Evolutionary conservation across 2,888 invertebrate genomes (phyloP).

Genomic region (Polydrusus tereticollis): DNA sequence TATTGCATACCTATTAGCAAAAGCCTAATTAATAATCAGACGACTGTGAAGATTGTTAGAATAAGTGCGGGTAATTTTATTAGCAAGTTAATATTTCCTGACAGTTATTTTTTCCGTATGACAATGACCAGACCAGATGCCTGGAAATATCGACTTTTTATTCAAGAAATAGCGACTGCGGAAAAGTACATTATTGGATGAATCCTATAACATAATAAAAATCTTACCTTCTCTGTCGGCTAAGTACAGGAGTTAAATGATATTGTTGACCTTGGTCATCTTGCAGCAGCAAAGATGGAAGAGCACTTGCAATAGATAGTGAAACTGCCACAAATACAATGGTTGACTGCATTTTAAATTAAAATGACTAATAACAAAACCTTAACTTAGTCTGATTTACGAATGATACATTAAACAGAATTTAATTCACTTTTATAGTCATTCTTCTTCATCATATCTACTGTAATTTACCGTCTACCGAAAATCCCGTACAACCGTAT

Average conservation of each 20-base stretch:
- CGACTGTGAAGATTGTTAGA: too few relatives aligned
- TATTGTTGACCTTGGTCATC: constrained; percentile 37
- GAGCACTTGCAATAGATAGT: constrained; percentile 5
- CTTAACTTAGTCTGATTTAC: too few relatives aligned
- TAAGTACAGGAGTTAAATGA: constrained; percentile 16
- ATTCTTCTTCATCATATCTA: background rate
- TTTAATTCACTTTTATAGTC: background rate
- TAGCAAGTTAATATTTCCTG: too few relatives aligned
- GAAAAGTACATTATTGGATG: too few relatives aligned
- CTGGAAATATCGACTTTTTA: too few relatives aligned
- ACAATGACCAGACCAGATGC: too few relatives aligned
- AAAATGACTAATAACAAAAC: background rate
- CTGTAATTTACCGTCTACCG: constrained; percentile 5
- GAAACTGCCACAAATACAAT: background rate
- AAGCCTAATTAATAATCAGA: too few relatives aligned
- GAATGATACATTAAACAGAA: background rate
- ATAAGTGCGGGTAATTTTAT: too few relatives aligned
- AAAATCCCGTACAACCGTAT: background rate
- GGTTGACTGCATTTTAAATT: background rate
- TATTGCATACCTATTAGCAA: too few relatives aligned
- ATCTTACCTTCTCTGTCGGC: constrained; percentile 29
- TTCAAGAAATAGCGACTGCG: too few relatives aligned
- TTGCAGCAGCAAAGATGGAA: constrained; percentile 17
- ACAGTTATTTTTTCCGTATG: too few relatives aligned
- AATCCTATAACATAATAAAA: too few relatives aligned